Conservation (phyloP, 2,797 vertebrate species). For the Phaenicophaeus curvirostris region DNA sequence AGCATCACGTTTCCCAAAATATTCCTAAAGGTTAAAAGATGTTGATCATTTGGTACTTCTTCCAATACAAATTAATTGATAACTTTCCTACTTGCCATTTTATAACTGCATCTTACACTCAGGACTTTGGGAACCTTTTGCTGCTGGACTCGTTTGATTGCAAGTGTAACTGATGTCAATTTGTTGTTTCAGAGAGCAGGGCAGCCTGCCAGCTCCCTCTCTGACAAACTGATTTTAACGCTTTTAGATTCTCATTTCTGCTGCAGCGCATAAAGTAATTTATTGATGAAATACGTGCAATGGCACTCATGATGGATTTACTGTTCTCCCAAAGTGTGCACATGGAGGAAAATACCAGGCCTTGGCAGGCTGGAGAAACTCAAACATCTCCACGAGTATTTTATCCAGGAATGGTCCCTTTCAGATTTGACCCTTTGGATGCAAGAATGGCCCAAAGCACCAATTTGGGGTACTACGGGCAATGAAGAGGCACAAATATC, state of each 20-base stretch:
- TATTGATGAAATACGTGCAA: conserved; percentile 18
- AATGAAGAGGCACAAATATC: not conserved
- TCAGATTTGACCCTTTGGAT: not conserved
- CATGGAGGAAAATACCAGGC: not conserved
- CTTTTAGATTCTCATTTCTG: conserved; percentile 3
- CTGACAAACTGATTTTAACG: conserved; percentile 43
- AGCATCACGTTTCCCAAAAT: not conserved
- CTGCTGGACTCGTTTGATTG: not conserved
- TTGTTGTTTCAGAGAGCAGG: conserved; percentile 35
- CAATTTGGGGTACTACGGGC: not conserved
- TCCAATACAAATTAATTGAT: not conserved
- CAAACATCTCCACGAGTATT: not conserved
- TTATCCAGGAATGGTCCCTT: not conserved
- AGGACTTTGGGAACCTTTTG: not conserved
- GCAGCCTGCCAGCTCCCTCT: conserved; percentile 41
- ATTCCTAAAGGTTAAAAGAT: not conserved
- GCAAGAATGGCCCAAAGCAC: not conserved
- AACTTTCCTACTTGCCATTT: not conserved
- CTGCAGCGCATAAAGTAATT: conserved; percentile 6
- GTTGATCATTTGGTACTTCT: not conserved
- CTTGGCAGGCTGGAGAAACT: not conserved
- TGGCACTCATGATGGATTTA: conserved; percentile 6
- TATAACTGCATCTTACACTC: not conserved
- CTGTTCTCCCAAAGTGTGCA: not conserved
- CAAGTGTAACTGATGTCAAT: not conserved